phyloP scores from a whole-genome alignment of 2,888 invertebrate species.

The Rhingia rostrata region DNA sequence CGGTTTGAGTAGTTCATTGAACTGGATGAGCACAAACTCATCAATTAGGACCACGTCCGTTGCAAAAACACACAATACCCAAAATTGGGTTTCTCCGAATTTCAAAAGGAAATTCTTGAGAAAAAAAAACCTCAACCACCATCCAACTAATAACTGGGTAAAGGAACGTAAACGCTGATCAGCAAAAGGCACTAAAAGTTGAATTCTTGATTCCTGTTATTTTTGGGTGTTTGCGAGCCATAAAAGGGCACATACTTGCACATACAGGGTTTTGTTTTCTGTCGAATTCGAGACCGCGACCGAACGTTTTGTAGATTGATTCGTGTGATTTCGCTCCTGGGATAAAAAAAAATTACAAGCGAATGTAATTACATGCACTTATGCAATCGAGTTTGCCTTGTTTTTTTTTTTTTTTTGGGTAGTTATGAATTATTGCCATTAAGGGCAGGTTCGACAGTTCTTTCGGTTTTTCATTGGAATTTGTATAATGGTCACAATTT shows the following conservation, averaged over 20 bases:
- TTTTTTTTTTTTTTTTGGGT: neutral
- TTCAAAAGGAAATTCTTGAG: constrained; percentile 35
- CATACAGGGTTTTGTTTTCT: constrained; percentile 22
- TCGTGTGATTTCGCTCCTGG: constrained; percentile 12
- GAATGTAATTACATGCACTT: constrained; percentile 40
- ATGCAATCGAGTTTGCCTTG: constrained; percentile 9
- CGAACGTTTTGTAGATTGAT: constrained; percentile 34
- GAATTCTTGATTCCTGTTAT: neutral
- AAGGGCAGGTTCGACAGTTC: neutral
- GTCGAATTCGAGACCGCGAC: constrained; percentile 22
- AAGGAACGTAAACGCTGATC: neutral
- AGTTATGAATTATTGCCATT: constrained; percentile 21
- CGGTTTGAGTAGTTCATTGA: constrained; percentile 31
- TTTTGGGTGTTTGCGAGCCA: constrained; percentile 1
- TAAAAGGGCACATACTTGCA: constrained; percentile 8
- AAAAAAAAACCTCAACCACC: constrained; percentile 8
- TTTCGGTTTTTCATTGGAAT: neutral
- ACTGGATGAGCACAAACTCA: constrained; percentile 21
- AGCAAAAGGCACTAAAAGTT: neutral
- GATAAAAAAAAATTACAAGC: neutral
- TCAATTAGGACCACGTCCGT: constrained; percentile 32
- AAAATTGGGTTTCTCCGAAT: constrained; percentile 26
- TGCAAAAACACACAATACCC: neutral
- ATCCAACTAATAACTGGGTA: constrained; percentile 39
- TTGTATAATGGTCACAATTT: too few relatives aligned